Base-by-base conservation (phyloP, 2,113 vertebrate genomes). In the Gavialis gangeticus region DNA sequence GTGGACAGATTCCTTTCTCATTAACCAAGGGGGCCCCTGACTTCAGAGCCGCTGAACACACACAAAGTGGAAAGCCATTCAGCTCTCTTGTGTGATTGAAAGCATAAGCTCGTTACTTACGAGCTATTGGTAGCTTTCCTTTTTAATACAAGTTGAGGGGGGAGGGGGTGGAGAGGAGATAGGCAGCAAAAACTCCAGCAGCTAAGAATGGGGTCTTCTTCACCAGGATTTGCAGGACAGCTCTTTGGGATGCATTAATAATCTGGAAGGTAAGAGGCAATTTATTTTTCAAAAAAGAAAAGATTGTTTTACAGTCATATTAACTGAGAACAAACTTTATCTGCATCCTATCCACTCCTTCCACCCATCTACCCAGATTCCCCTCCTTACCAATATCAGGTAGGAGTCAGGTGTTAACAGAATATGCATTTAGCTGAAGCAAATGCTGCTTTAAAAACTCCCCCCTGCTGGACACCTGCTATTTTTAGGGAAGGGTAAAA, bases 1-100 rank as follows among this genome's bases (percentile, higher is more conserved):
- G 93, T 89, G 92, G 30, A 84, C 54, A 94, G 86, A 96, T 94
- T 95, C 82, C 93, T 96, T 89, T 96, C 92, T 93, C 92, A 91
- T 96, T 97, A 95, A 90, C 94, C 94, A 95, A 90, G 89, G 92
- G 92, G 96, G 69, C 27, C 95, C 95, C 92, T 92, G 94, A 90
- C 82, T 95, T 56, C 83, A 95, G 94, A 95, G 73, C 57, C 1
- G 1, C 88, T 57, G 87, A 15, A 28, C 69, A 57, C 12, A 1
- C 34, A 63, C 57, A 0, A 27, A 62, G 87, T 34, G 76, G 59
- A 84, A 87, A 86, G 86, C 94, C 84, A 91, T 96, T 96, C 95
- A 92, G 85, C n/a, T 16, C 86, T 12, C 82, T 14, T 17, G 63
- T 96, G 95, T 95, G 95, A 96, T 21, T 93, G 91, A 89, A 93